Evolutionary conservation across 23 tunicate species (phyloP).

Genomic region (Diplosoma virens): DNA sequence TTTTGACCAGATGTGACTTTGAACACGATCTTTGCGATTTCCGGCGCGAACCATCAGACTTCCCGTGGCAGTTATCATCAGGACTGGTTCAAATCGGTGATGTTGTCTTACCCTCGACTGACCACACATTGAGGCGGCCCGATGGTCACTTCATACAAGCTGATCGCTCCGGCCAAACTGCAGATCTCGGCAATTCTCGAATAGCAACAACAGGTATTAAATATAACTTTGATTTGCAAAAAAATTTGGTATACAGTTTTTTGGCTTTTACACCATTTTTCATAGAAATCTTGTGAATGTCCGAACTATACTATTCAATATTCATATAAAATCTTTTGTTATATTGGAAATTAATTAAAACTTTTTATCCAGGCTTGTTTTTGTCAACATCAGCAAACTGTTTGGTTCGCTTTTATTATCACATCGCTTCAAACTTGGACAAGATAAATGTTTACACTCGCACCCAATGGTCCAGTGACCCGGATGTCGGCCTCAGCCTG

Average conservation of each 20-base stretch:
- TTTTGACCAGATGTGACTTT: conserved; percentile 87
- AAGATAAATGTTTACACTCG: conserved; percentile 45
- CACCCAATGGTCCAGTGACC: conserved; percentile 43
- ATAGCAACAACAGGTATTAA: conserved; percentile 76
- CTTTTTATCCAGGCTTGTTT: conserved; percentile 57
- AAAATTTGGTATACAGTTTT: too few species aligned
- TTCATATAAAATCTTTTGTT: too few species aligned
- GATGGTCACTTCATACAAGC: conserved; percentile 87
- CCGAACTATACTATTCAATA: too few species aligned
- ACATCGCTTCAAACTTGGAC: conserved; percentile 39
- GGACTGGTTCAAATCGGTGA: conserved; percentile 41
- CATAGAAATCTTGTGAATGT: too few species aligned
- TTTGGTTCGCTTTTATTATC: conserved; percentile 59
- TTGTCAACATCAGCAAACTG: conserved; percentile 35
- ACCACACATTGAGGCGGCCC: conserved; percentile 60
- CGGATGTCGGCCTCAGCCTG: conserved; percentile 32
- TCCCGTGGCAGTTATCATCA: conserved; percentile 66
- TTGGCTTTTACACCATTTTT: too few species aligned
- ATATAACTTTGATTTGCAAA: too few species aligned
- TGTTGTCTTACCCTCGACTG: conserved; percentile 41
- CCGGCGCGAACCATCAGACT: conserved; percentile 44
- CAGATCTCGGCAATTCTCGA: conserved; percentile 56
- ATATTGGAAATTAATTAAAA: too few species aligned
- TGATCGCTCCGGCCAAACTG: conserved; percentile 36
- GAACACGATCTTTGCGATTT: conserved; percentile 72